Percentiles rank a stretch among this genome's conserved stretches.
phyloP scores from a whole-genome alignment of 1,140 invertebrate genomes.

The Drosophila kohkoa region DNA sequence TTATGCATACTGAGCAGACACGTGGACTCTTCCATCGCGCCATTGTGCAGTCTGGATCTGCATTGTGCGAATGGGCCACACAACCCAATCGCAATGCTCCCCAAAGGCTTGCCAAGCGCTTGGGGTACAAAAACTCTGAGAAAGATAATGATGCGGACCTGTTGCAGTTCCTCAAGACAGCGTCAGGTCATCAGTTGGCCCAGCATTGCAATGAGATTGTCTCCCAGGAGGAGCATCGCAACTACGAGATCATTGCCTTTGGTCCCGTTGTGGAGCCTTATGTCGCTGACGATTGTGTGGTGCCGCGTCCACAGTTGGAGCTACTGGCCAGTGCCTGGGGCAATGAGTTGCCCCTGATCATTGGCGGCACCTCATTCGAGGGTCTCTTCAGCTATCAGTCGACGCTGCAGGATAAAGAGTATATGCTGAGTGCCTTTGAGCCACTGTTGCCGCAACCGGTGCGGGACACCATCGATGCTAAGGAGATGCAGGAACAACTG shows the following conservation, averaged over 20 bases:
- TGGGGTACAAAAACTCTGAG: slow-evolving; percentile 68
- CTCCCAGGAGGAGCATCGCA: slow-evolving; percentile 55
- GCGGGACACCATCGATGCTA: slow-evolving; percentile 43
- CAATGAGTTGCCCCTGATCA: slow-evolving; percentile 83
- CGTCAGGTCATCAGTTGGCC: slow-evolving; percentile 46
- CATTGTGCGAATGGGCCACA: slow-evolving; percentile 82
- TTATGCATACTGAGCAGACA: slow-evolving; percentile 70
- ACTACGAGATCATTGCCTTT: slow-evolving; percentile 69
- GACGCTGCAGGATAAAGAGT: slow-evolving; percentile 46
- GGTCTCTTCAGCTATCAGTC: slow-evolving; percentile 73
- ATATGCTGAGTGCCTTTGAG: slow-evolving; percentile 61
- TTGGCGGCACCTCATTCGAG: slow-evolving; percentile 83
- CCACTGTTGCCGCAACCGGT: slow-evolving; percentile 55
- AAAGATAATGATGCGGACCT: slow-evolving; percentile 60
- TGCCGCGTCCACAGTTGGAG: slow-evolving; percentile 71
- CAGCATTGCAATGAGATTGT: slow-evolving; percentile 57
- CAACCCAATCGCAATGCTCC: slow-evolving; percentile 44
- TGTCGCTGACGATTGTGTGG: slow-evolving; percentile 70
- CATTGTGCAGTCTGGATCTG: slow-evolving; percentile 87
- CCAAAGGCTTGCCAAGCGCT: slow-evolving; percentile 53
- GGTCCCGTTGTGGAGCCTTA: slow-evolving; percentile 83
- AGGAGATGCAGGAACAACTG: slow-evolving; percentile 54
- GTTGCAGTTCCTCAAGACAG: slow-evolving; percentile 77
- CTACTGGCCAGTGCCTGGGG: slow-evolving; percentile 78
- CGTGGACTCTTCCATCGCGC: slow-evolving; percentile 87